A percentile compares a stretch with the other conserved stretches of the same genome.
phyloP scores from a whole-genome alignment of 2,113 vertebrate genomes.

The Centropus bengalensis region DNA sequence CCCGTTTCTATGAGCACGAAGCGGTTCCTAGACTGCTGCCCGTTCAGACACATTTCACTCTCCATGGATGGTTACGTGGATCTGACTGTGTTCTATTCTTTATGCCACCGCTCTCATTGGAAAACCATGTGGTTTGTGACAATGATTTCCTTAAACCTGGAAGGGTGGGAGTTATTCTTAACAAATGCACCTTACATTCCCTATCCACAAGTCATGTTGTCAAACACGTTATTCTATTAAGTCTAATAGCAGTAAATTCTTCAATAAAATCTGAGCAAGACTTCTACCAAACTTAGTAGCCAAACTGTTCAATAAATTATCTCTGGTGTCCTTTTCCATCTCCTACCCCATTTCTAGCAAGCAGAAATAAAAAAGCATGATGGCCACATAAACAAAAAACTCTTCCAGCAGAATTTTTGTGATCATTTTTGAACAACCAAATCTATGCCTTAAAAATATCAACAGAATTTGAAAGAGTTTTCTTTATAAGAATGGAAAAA shows the following conservation, averaged over 20 bases:
- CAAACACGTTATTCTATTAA: background rate
- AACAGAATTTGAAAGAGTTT: background rate
- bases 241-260: background rate
- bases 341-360: background rate
- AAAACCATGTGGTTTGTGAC: background rate
- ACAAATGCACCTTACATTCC: background rate
- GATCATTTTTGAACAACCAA: background rate
- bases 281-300: background rate
- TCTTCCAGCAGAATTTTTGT: background rate
- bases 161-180: background rate
- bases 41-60: background rate
- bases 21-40: background rate
- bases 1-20: background rate
- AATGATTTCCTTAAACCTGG: background rate
- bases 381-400: background rate
- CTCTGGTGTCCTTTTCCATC: background rate
- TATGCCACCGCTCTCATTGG: background rate
- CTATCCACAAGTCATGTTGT: background rate
- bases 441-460: slow-evolving; percentile 12
- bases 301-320: background rate
- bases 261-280: background rate
- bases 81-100: background rate
- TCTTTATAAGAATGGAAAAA: background rate
- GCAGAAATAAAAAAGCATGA: background rate
- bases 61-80: background rate